A percentile compares a stretch with the other conserved stretches of the same genome.
phyloP scores from a whole-genome alignment of 2,113 vertebrate species.

The Phaethornis superciliosus region DNA sequence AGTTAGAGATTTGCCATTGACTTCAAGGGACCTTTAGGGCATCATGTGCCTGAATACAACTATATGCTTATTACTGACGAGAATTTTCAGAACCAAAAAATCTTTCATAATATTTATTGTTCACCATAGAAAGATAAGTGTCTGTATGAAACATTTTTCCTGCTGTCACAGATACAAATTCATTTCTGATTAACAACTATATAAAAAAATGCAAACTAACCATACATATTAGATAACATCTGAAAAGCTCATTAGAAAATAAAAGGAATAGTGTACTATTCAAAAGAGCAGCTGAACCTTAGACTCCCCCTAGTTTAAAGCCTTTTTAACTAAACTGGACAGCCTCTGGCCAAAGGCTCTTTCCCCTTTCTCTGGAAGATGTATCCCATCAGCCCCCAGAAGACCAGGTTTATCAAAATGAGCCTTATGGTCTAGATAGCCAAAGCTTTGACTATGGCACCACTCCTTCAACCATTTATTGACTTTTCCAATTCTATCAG shows the following conservation, averaged over 20 bases:
- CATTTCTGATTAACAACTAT: not conserved
- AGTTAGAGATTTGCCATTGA: not conserved
- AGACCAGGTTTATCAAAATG: too few species aligned
- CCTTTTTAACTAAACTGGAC: too few species aligned
- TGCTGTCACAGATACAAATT: not conserved
- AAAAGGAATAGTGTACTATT: not conserved
- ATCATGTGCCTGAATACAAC: not conserved
- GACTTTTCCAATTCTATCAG: too few species aligned
- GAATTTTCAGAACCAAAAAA: not conserved
- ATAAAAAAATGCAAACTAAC: not conserved
- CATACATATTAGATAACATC: not conserved
- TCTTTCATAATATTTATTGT: not conserved
- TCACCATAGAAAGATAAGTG: not conserved
- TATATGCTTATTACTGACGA: not conserved
- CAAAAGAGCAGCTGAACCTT: not conserved
- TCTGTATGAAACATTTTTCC: not conserved
- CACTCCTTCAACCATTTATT: too few species aligned
- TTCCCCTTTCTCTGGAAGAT: too few species aligned
- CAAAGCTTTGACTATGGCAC: too few species aligned
- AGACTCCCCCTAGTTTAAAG: not conserved
- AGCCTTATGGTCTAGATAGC: too few species aligned
- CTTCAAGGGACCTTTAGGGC: not conserved
- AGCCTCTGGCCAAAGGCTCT: too few species aligned
- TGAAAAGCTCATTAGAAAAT: not conserved
- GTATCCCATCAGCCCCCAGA: too few species aligned